A percentile compares a stretch with the other conserved stretches of the same genome.
These are phyloP conservation scores for Notothenia coriiceps DNA, from an alignment of 2,113 vertebrate species.

Conservation along the genomic window DNA sequence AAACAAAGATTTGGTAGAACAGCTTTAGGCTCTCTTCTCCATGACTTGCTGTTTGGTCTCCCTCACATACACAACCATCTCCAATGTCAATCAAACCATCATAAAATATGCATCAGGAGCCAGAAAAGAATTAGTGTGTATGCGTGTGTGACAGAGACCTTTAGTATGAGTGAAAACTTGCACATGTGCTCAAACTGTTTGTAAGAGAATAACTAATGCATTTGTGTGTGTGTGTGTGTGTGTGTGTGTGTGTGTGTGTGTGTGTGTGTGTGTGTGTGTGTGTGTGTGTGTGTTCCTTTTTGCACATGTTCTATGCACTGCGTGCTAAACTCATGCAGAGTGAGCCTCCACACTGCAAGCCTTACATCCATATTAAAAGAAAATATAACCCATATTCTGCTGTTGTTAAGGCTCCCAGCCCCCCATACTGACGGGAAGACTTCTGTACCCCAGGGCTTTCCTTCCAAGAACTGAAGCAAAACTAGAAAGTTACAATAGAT, in stretches of 20 bases:
- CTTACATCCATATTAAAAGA: conserved; percentile 47
- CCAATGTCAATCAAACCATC: conserved; percentile 53
- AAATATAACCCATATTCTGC: conserved; percentile 45
- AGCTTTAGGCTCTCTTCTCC: conserved; percentile 9
- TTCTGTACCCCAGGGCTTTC: not conserved
- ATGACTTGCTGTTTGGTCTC: conserved; percentile 15
- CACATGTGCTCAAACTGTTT: not conserved
- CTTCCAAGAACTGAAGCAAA: not conserved
- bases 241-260: not conserved
- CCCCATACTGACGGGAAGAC: conserved; percentile 9
- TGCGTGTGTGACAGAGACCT: not conserved
- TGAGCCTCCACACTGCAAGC: not conserved
- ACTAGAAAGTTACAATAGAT: not conserved
- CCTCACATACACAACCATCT: conserved; percentile 1
- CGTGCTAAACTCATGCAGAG: conserved; percentile 13
- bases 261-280: no score
- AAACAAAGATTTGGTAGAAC: not conserved
- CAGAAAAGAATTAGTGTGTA: conserved; percentile 1
- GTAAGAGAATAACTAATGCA: not conserved
- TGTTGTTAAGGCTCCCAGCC: conserved; percentile 23
- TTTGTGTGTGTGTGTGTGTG: not conserved
- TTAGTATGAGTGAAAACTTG: not conserved
- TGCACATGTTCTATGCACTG: conserved; percentile 9
- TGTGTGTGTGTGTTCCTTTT: not conserved
- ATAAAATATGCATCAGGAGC: conserved; percentile 56